Evolutionary conservation across 2,888 invertebrate species (phyloP).

Genomic region (Pocota personata): DNA sequence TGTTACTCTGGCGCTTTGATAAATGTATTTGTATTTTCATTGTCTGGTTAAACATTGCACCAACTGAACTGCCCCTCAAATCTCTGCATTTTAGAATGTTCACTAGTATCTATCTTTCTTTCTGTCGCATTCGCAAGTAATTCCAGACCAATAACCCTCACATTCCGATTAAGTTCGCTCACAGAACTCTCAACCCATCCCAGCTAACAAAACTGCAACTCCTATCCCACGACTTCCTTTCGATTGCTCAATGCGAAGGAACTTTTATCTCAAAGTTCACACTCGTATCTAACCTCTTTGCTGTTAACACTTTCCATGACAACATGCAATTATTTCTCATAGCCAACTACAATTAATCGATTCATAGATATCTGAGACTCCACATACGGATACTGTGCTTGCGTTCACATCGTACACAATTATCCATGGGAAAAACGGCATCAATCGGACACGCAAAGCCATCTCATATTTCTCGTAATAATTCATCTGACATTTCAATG

Average conservation of each 20-base stretch:
- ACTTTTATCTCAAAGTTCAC: constrained; percentile 67
- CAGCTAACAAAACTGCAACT: not conserved
- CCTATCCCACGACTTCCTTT: constrained; percentile 26
- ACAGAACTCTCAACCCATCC: not conserved
- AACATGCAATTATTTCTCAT: constrained; percentile 54
- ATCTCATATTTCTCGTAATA: constrained; percentile 54
- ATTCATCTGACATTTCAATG: constrained; percentile 69
- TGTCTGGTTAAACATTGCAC: too few species aligned
- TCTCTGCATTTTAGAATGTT: too few species aligned
- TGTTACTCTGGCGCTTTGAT: too few species aligned
- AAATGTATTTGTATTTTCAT: too few species aligned
- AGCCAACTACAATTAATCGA: constrained; percentile 59
- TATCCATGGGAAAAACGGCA: constrained; percentile 36
- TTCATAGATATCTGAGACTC: constrained; percentile 44
- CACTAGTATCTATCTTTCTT: too few species aligned
- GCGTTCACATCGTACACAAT: constrained; percentile 24
- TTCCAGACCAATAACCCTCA: not conserved
- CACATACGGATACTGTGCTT: not conserved
- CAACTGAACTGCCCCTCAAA: too few species aligned
- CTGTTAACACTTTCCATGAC: constrained; percentile 42
- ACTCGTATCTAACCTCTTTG: constrained; percentile 48
- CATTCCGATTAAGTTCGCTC: not conserved
- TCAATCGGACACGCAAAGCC: constrained; percentile 40
- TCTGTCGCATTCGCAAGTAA: too few species aligned
- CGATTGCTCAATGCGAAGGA: constrained; percentile 21